Percentiles rank a stretch among this genome's conserved stretches.
phyloP scores from a whole-genome alignment of 2,888 invertebrate species.

The Gryllus longicercus region DNA sequence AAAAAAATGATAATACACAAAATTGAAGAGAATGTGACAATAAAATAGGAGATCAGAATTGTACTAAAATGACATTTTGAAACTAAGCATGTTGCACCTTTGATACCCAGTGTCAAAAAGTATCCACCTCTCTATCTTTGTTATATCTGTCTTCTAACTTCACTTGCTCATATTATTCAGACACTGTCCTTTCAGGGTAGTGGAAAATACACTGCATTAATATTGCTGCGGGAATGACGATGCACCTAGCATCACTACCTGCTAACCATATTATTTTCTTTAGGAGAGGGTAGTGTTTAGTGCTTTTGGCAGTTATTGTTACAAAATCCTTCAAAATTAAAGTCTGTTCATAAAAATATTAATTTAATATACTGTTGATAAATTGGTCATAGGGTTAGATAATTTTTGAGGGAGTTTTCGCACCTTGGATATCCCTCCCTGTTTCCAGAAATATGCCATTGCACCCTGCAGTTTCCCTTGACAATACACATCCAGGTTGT shows the following conservation, averaged over 20 bases:
- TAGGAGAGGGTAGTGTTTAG: neutral
- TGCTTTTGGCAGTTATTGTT: neutral
- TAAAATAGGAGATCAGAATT: no score
- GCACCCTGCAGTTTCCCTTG: neutral
- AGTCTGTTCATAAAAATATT: no score
- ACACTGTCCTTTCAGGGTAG: neutral
- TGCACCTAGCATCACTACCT: neutral
- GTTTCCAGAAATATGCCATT: constrained; percentile 11
- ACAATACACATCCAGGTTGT: constrained; percentile 4
- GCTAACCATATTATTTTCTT: neutral
- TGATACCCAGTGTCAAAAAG: no score
- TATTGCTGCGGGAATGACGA: neutral
- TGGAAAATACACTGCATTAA: neutral
- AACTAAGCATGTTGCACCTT: no score
- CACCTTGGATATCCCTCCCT: neutral
- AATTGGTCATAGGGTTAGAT: neutral
- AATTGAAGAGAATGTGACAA: no score
- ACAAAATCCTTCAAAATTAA: neutral
- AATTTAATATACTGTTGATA: no score
- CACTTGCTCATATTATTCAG: no score
- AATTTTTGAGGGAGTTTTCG: neutral
- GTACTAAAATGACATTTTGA: no score
- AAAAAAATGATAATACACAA: no score
- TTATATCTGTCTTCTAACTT: no score
- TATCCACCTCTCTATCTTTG: no score